Conservation (phyloP, 1,140 invertebrate species). For the Sycophila sp. region DNA sequence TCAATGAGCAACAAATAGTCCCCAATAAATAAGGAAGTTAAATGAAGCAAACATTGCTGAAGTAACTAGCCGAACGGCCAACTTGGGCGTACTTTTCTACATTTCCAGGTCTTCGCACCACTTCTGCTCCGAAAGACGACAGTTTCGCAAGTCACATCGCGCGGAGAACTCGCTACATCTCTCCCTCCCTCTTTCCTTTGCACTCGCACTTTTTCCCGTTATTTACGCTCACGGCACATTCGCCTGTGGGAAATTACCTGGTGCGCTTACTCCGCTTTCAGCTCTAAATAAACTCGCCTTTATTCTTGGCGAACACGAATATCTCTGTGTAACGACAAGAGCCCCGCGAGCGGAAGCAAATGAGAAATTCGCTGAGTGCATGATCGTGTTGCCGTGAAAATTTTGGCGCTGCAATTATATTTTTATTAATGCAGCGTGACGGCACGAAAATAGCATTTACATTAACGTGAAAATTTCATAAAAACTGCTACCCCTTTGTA, state of each 20-base stretch:
- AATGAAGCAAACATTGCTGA: too few species aligned
- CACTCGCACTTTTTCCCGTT: constrained; percentile 29
- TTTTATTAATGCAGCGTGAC: too few species aligned
- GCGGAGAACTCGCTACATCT: background rate
- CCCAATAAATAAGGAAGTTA: too few species aligned
- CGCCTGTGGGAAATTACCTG: constrained; percentile 41
- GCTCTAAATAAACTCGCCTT: constrained; percentile 40
- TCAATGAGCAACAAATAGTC: too few species aligned
- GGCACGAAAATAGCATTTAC: too few species aligned
- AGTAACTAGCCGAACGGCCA: too few species aligned
- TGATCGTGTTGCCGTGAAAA: too few species aligned
- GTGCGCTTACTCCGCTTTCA: constrained; percentile 17
- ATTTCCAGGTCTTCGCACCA: background rate
- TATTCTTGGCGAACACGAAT: background rate
- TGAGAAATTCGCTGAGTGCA: background rate
- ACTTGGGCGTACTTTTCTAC: background rate
- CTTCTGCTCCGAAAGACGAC: background rate
- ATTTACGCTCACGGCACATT: constrained; percentile 41
- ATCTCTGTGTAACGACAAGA: constrained; percentile 1
- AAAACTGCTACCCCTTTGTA: background rate
- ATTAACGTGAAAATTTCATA: background rate
- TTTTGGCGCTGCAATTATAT: too few species aligned
- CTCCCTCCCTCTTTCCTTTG: constrained; percentile 1
- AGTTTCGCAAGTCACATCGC: background rate
- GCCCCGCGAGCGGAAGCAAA: background rate